Percentiles rank a stretch among this genome's conserved stretches.
These are phyloP conservation scores for Drosophila repletoides DNA, from an alignment of 1,140 invertebrate genomes.

Conservation along the genomic window DNA sequence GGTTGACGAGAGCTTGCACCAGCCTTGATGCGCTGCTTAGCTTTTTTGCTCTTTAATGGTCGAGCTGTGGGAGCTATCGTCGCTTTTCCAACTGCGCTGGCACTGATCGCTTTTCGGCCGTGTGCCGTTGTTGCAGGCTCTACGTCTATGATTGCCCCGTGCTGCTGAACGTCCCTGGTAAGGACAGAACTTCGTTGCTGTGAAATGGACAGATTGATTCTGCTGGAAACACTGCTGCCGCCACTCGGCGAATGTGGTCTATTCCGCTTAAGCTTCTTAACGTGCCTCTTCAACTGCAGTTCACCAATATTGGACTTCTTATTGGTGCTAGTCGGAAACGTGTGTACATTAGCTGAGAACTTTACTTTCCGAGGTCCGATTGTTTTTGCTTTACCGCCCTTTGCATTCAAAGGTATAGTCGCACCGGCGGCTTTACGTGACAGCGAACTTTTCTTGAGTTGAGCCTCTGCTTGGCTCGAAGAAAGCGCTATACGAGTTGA, in stretches of 20 bases:
- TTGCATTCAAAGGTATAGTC: not conserved
- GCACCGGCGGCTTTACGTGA: conserved; percentile 32
- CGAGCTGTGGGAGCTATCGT: not conserved
- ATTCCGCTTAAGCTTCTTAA: conserved; percentile 51
- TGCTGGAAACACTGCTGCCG: conserved; percentile 15
- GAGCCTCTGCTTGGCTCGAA: conserved; percentile 6
- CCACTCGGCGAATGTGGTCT: conserved; percentile 24
- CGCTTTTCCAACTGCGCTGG: not conserved
- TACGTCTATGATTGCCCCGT: conserved; percentile 19
- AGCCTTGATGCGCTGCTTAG: conserved; percentile 5
- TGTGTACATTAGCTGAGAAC: conserved; percentile 54
- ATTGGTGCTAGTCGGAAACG: conserved; percentile 22
- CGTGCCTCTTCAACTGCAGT: conserved; percentile 41
- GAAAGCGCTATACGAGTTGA: conserved; percentile 11
- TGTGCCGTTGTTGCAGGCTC: not conserved
- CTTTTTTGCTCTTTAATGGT: not conserved
- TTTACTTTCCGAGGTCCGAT: conserved; percentile 47
- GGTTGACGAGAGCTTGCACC: not conserved
- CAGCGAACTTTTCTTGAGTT: conserved; percentile 50
- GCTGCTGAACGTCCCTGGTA: conserved; percentile 2
- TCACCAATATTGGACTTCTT: conserved; percentile 51
- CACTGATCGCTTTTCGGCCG: not conserved
- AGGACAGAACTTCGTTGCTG: not conserved
- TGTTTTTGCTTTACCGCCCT: conserved; percentile 2
- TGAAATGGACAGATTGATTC: not conserved